Conservation (phyloP, 2,888 invertebrate species). For the Eugnorisma glareosa region DNA sequence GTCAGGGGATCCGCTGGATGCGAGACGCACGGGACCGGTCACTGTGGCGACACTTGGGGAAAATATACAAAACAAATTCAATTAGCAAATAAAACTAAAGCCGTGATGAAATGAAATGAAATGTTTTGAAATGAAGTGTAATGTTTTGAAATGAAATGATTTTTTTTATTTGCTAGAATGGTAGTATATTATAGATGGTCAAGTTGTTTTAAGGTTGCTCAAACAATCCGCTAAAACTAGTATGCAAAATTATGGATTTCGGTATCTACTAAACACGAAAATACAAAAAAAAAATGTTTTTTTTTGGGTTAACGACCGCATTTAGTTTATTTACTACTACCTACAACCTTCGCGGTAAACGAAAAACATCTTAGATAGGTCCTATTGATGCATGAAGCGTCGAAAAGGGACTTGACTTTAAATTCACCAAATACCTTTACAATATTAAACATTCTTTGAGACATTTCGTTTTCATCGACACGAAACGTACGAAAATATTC, state of each 20-base stretch:
- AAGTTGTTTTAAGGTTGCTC: too few relatives aligned
- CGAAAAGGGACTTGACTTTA: conserved; percentile 31
- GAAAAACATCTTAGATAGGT: background rate
- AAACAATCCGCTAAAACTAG: too few relatives aligned
- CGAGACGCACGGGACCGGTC: too few relatives aligned
- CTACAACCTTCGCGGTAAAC: background rate
- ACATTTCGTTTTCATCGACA: conserved; percentile 51
- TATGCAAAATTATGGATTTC: background rate
- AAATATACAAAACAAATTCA: background rate
- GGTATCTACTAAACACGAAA: background rate
- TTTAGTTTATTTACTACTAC: background rate
- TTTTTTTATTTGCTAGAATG: too few relatives aligned
- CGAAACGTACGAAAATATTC: conserved; percentile 52
- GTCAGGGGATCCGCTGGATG: too few relatives aligned
- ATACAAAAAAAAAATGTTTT: background rate
- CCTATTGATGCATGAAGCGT: background rate
- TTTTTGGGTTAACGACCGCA: background rate
- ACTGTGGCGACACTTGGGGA: too few relatives aligned
- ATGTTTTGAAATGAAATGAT: too few relatives aligned
- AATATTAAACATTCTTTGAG: conserved; percentile 53
- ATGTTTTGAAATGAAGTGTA: too few relatives aligned
- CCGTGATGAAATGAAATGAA: background rate
- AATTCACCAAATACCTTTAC: conserved; percentile 34
- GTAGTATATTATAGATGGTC: too few relatives aligned
- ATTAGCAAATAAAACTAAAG: background rate